Evolutionary conservation across 2,113 vertebrate species (phyloP), one percentile per base, ranked within the genome.

Genomic region (Nerophis lumbriciformis): DNA sequence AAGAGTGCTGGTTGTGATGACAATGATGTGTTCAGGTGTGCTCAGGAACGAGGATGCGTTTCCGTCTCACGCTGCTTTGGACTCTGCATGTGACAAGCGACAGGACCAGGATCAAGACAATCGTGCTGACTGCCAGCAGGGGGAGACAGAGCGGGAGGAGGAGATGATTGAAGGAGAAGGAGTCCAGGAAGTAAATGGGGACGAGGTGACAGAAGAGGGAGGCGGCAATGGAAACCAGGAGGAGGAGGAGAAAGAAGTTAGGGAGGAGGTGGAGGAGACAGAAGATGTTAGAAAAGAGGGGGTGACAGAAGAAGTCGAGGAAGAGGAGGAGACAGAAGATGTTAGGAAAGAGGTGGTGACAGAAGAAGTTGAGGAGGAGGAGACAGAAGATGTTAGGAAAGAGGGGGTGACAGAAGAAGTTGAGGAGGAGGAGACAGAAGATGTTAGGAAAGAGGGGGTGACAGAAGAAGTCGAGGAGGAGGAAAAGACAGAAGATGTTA

Each of bases 111-210:
- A 49, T n/a, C 51, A 36, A 49, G 53, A 66, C 19, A 51, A 51
- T 10, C 4, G 2, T 10, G 16, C 49, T 51, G 10, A 51, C 56
- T 42, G 59, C 55, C 61, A 68, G 28, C 67, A 70, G 51, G 50
- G 51, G 47, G 65, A 63, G 42, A 11, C 35, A 63, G 53, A 48
- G 14, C 5, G 6, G 2, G 28, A 47, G 59, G 7, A 1, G 3
- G 54, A 38, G 38, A 12, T 3, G 1, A 51, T 15, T n/a, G 49
- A 51, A 16, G 49, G 6, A 28, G 42, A 11, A 11, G 42, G 11
- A 28, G 2, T 28, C 28, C 28, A 28, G 28, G 28, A 28, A 28
- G 19, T 19, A 19, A 28, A 28, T 1, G 16, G 38, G 59, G 10
- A 3, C 2, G 54, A 38, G 38, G 11, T 3, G 1, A 51, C n/a